phyloP scores from a whole-genome alignment of 2,113 vertebrate genomes.

The Smithornis capensis region DNA sequence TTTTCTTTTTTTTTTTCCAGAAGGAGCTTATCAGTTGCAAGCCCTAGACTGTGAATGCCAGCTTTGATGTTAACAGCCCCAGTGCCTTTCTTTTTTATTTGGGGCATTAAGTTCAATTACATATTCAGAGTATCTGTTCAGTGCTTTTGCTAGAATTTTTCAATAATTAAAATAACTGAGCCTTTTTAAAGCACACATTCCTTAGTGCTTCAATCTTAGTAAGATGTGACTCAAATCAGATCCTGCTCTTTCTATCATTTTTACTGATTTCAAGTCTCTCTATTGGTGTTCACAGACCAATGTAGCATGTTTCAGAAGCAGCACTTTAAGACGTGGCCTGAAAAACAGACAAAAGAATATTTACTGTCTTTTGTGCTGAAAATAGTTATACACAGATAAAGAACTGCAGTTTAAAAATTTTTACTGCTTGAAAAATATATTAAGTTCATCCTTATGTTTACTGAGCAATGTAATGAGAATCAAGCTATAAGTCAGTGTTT shows the following conservation, averaged over 20 bases:
- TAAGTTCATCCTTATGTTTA: slow-evolving; percentile 35
- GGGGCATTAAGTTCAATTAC: slow-evolving; percentile 55
- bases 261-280: neutral
- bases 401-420: neutral
- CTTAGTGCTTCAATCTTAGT: neutral
- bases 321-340: neutral
- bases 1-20: neutral
- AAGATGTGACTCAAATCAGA: neutral
- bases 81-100: slow-evolving; percentile 54
- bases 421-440: neutral
- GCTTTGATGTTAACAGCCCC: slow-evolving; percentile 58
- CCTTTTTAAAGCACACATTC: neutral
- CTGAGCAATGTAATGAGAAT: neutral
- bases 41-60: neutral
- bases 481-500: neutral
- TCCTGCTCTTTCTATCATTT: neutral
- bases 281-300: neutral
- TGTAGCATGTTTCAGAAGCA: neutral
- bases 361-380: neutral
- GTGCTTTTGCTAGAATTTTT: slow-evolving; percentile 25
- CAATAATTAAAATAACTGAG: slow-evolving; percentile 37
- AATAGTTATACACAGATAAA: slow-evolving; percentile 9
- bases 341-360: slow-evolving; percentile 40
- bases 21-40: slow-evolving; percentile 42
- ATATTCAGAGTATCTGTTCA: slow-evolving; percentile 52